A percentile compares a stretch with the other conserved stretches of the same genome.
phyloP scores from a whole-genome alignment of 2,113 vertebrate genomes.

The Heliornis fulica region DNA sequence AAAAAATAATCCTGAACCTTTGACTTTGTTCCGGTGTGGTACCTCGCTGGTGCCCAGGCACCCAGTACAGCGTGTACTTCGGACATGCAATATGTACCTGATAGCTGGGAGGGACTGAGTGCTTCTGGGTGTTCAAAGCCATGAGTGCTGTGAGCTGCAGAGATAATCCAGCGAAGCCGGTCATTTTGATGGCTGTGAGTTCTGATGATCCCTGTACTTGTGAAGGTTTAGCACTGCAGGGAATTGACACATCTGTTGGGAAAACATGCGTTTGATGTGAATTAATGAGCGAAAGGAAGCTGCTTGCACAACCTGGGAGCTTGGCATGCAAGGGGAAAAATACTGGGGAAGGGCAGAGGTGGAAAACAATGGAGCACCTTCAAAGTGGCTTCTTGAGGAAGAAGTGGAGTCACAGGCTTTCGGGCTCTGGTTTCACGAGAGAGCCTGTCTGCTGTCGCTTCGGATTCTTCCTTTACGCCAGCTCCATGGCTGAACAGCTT shows the following conservation, averaged over 20 bases:
- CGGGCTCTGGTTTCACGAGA: not conserved
- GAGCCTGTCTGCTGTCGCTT: not conserved
- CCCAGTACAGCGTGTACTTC: not conserved
- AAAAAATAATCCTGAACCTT: not conserved
- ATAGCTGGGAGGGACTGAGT: not conserved
- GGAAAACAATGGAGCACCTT: not conserved
- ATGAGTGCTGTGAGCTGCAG: not conserved
- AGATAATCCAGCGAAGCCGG: not conserved
- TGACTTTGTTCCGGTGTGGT: not conserved
- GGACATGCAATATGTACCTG: accelerated
- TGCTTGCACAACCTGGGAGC: conserved; percentile 15
- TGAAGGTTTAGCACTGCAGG: conserved; percentile 7
- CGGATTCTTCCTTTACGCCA: not conserved
- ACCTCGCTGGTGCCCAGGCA: not conserved
- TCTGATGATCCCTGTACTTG: not conserved
- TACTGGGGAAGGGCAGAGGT: not conserved
- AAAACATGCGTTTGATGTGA: conserved; percentile 12
- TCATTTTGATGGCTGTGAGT: not conserved
- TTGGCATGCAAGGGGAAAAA: not conserved
- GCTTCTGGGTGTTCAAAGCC: not conserved
- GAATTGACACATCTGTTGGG: conserved; percentile 22
- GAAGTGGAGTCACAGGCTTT: not conserved
- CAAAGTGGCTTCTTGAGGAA: not conserved
- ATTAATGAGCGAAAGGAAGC: conserved; percentile 25
- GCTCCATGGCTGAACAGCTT: not conserved